Base-by-base conservation (phyloP, 2,888 invertebrate genomes). In the Callimorpha dominula region DNA sequence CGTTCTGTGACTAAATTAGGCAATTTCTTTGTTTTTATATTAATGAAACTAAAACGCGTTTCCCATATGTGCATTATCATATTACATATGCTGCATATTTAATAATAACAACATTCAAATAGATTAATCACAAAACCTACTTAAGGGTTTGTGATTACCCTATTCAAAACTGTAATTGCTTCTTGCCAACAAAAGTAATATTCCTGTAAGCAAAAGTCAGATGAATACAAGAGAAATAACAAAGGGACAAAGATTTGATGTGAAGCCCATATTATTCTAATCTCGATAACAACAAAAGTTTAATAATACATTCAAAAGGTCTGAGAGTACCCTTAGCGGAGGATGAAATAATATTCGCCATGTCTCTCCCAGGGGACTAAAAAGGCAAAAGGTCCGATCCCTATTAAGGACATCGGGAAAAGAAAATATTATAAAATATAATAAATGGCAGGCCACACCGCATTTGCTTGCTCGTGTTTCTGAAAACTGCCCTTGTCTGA, bases 361-460 rank as follows among this genome's bases (percentile, higher is more conserved):
- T 88, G 87, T 86, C 86, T 87, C 84, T 84, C 92, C 89, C 88
- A 76, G 84, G 92, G 92, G 92, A 88, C 86, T 79, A 80, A 91
- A 92, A 92, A 90, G 91, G 92, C 89, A 90, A 93, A 93, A 90
- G 91, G 92, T 91, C 90, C 88, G 88, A 90, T 88, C 91, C 89
- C 87, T 89, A 89, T 88, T 91, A 90, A 87, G 89, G 90, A 89
- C 90, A 90, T 89, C 85, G 87, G 82, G 83, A 85, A 88, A 89
- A 88, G 89, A 90, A 92, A 91, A 89, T 88, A 90, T 87, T 88
- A 86, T 87, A 86, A 88, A 89, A 88, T 88, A 88, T 86, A 88
- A 88, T 88, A 89, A 88, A 86, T 84, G 82, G 82, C 77, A 71
- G 72, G 68, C 81, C 79, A 80, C 77, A 81, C 70, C 77, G 74